Percentiles rank a stretch among this genome's conserved stretches.
phyloP scores from a whole-genome alignment of 2,113 vertebrate genomes.

The Leptodactylus fuscus region DNA sequence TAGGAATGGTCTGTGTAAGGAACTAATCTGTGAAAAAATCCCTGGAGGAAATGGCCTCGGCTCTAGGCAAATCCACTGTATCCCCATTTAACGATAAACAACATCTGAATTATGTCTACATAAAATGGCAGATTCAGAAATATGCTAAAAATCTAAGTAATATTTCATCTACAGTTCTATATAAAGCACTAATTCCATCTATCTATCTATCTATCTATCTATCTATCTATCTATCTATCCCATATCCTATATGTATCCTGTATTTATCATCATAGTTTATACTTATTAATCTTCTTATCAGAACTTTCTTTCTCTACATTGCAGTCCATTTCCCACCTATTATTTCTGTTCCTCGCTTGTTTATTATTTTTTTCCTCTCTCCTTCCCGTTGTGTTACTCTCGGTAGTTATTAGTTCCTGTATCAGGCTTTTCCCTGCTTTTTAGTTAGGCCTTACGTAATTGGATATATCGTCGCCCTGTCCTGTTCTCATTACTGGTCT shows the following conservation, averaged over 20 bases:
- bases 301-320: not conserved
- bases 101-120: not conserved
- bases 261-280: not conserved
- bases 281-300: not conserved
- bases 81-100: conserved; percentile 15
- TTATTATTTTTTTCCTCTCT: conserved; percentile 41
- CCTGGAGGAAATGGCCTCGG: conserved; percentile 52
- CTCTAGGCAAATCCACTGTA: conserved; percentile 34
- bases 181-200: not conserved
- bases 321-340: conserved; percentile 6
- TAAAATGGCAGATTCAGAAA: not conserved
- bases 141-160: not conserved
- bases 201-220: not conserved
- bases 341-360: conserved; percentile 32
- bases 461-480: conserved; percentile 34
- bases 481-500: conserved; percentile 39
- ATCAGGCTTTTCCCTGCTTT: conserved; percentile 19
- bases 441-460: conserved; percentile 47
- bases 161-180: not conserved
- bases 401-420: conserved; percentile 45
- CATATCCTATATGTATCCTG: not conserved
- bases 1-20: conserved; percentile 55
- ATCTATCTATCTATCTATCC: not conserved
- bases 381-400: conserved; percentile 23
- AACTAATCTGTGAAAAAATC: conserved; percentile 25